phyloP scores from a whole-genome alignment of 2,888 invertebrate genomes.

The Melanchra persicariae region DNA sequence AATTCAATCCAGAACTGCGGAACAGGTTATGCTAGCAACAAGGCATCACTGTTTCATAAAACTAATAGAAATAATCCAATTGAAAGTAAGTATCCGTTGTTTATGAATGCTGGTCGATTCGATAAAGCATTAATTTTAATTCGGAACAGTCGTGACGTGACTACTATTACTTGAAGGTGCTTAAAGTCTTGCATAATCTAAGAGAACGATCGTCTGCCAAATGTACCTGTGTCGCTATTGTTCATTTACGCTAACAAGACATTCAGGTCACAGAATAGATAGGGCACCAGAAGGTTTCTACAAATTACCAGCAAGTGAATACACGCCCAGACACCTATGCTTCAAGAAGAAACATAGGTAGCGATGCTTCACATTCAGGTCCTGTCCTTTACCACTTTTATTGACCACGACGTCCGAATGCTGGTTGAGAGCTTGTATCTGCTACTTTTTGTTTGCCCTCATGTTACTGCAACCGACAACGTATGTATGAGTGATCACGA shows the following conservation, averaged over 20 bases:
- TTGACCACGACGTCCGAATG: background rate
- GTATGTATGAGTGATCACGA: background rate
- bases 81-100: slow-evolving; percentile 62
- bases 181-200: slow-evolving; percentile 68
- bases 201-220: slow-evolving; percentile 66
- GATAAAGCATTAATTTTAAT: slow-evolving; percentile 79
- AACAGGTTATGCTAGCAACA: slow-evolving; percentile 51
- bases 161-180: slow-evolving; percentile 54
- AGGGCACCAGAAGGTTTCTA: slow-evolving; percentile 2
- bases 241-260: slow-evolving; percentile 76
- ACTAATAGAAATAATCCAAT: too few relatives aligned
- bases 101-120: slow-evolving; percentile 75
- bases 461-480: background rate
- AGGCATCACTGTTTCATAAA: slow-evolving; percentile 51
- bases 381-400: too few relatives aligned
- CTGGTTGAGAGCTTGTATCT: background rate
- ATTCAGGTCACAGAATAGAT: slow-evolving; percentile 51
- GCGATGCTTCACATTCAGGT: too few relatives aligned
- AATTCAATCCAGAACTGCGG: slow-evolving; percentile 59
- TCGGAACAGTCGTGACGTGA: slow-evolving; percentile 78
- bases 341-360: background rate
- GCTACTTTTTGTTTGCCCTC: too few relatives aligned
- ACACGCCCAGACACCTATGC: too few relatives aligned
- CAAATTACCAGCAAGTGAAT: background rate
- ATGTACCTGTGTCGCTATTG: slow-evolving; percentile 70